Conservation (phyloP, 2,113 vertebrate genomes). For the Rousettus leschenaultii region DNA sequence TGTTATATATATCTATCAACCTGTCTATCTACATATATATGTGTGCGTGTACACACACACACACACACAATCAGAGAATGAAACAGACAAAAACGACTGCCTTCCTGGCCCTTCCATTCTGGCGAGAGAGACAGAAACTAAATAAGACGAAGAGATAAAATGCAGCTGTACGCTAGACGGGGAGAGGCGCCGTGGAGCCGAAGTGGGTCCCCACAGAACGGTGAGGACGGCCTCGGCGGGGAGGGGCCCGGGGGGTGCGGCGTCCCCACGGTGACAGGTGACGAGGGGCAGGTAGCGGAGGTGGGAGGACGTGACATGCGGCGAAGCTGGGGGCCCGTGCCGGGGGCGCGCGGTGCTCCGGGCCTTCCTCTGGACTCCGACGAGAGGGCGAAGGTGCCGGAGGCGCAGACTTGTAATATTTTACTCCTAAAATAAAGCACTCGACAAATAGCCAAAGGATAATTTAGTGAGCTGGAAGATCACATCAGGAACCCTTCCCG, state of each 20-base stretch:
- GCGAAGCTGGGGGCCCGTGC: not conserved
- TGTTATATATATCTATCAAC: no score
- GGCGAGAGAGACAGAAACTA: not conserved
- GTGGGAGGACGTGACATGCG: rapidly evolving
- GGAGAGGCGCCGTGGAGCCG: not conserved
- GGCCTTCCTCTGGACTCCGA: not conserved
- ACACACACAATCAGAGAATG: not conserved
- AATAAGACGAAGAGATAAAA: not conserved
- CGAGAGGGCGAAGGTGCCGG: not conserved
- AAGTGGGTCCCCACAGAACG: not conserved
- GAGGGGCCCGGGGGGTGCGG: not conserved
- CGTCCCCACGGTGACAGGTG: rapidly evolving
- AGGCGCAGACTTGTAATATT: not conserved
- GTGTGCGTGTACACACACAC: no score
- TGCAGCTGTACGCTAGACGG: rapidly evolving
- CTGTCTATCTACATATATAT: no score
- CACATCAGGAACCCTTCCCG: not conserved
- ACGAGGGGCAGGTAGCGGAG: not conserved
- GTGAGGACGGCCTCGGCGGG: not conserved
- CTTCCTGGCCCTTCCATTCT: not conserved
- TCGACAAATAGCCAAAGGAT: not conserved
- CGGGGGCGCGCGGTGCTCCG: rapidly evolving
- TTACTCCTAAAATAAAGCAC: conserved; percentile 32
- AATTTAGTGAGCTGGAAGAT: not conserved
- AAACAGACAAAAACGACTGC: not conserved